Percentiles rank a stretch among this genome's conserved stretches.
phyloP scores from a whole-genome alignment of 2,888 invertebrate species.

The Halictus quadricinctus region DNA sequence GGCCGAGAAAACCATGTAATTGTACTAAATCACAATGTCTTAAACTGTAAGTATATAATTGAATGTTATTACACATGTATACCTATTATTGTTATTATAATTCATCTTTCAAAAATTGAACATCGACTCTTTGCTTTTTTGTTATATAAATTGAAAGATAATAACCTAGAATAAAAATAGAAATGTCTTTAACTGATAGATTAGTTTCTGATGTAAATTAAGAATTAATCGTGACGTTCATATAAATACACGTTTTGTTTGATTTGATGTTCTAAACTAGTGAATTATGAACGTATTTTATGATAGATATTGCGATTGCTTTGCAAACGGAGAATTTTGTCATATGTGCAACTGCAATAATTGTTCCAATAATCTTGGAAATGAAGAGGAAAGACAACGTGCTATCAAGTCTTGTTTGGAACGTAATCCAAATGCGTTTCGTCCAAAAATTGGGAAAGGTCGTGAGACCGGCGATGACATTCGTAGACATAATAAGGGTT shows the following conservation, averaged over 20 bases:
- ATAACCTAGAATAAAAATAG: conserved; percentile 13
- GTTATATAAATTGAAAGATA: conserved; percentile 35
- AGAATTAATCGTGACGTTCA: neutral
- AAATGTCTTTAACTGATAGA: conserved; percentile 15
- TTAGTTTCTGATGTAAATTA: conserved; percentile 14
- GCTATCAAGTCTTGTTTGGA: conserved; percentile 98
- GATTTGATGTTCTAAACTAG: conserved; percentile 13
- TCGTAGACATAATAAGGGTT: conserved; percentile 97
- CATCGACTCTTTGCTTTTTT: conserved; percentile 52
- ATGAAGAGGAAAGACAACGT: conserved; percentile 96
- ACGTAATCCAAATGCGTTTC: conserved; percentile 98
- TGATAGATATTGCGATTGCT: conserved; percentile 96
- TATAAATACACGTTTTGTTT: neutral
- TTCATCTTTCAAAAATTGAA: conserved; percentile 38
- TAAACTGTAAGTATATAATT: conserved; percentile 88
- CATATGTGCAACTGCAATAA: conserved; percentile 98
- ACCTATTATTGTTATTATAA: neutral
- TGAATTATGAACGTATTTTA: conserved; percentile 56
- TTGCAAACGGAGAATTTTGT: conserved; percentile 99
- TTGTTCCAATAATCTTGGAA: conserved; percentile 97
- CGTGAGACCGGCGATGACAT: conserved; percentile 88
- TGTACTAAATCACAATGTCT: conserved; percentile 99
- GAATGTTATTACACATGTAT: neutral
- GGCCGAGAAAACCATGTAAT: conserved; percentile 97
- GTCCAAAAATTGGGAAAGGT: conserved; percentile 97